These are phyloP conservation scores for Picus viridis DNA, from an alignment of 2,797 vertebrate genomes.

Conservation along the genomic window DNA sequence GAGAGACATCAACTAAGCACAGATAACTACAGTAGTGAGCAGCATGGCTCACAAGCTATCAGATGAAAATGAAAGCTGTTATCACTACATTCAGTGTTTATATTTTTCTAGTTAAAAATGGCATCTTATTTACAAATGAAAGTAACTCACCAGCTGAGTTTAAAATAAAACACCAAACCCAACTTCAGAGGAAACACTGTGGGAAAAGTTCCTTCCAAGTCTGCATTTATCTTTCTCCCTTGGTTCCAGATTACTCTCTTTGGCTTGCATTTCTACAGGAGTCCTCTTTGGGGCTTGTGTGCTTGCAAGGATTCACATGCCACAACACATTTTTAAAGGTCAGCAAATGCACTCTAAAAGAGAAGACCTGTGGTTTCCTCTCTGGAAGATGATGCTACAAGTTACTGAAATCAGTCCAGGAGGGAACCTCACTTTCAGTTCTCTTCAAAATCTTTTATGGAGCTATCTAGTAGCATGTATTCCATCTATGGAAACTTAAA, in stretches of 20 bases:
- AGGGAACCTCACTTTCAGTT: rapidly evolving
- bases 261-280: background rate
- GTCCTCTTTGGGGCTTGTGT: background rate
- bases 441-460: background rate
- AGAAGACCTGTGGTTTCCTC: rapidly evolving
- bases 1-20: background rate
- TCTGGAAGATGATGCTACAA: background rate
- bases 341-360: background rate
- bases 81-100: background rate
- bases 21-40: background rate
- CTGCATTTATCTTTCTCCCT: background rate
- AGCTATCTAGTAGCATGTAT: rapidly evolving
- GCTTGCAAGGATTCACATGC: background rate
- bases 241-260: background rate
- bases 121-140: conserved; percentile 24
- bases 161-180: too few relatives aligned
- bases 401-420: background rate
- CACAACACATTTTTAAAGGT: background rate
- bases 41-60: background rate
- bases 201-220: background rate
- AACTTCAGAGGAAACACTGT: background rate
- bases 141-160: background rate
- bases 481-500: background rate
- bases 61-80: background rate
- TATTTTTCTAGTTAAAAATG: background rate